phyloP scores from a whole-genome alignment of 2,888 invertebrate species.

The Thysanoteuthis rhombus region DNA sequence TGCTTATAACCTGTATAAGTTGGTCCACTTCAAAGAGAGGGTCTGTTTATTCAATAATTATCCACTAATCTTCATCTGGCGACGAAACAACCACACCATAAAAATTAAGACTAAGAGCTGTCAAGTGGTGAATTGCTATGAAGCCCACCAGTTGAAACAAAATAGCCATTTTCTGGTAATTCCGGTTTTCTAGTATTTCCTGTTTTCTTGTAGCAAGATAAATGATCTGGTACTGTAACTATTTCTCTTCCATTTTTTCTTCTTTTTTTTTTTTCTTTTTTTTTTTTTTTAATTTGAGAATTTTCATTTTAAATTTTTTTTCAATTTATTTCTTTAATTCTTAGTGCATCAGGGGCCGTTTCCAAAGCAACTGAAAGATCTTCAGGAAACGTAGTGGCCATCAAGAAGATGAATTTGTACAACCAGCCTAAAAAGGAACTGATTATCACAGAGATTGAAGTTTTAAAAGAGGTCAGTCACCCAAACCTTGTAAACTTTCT shows the following conservation, averaged over 20 bases:
- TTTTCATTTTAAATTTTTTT: neutral
- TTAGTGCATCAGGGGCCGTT: conserved; percentile 86
- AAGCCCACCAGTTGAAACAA: too few relatives aligned
- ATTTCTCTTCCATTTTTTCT: neutral
- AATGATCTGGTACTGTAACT: too few relatives aligned
- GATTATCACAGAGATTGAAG: conserved; percentile 88
- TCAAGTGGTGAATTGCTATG: too few relatives aligned
- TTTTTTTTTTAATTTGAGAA: conserved; percentile 28
- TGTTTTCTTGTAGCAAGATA: too few relatives aligned
- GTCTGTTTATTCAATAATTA: too few relatives aligned
- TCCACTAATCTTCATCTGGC: too few relatives aligned
- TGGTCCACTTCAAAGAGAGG: too few relatives aligned
- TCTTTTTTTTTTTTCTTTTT: neutral
- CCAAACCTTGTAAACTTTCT: conserved; percentile 95
- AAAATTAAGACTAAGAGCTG: too few relatives aligned
- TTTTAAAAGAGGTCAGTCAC: conserved; percentile 76
- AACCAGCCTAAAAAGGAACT: conserved; percentile 96
- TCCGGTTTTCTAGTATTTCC: too few relatives aligned
- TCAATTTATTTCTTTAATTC: neutral
- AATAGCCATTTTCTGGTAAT: too few relatives aligned
- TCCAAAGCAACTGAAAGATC: conserved; percentile 85
- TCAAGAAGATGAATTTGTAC: conserved; percentile 93
- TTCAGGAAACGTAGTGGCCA: conserved; percentile 82
- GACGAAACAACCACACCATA: too few relatives aligned
- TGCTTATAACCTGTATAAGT: too few relatives aligned